Evolutionary conservation across 2,888 invertebrate genomes (phyloP).

Genomic region (Hypomecis punctinalis): DNA sequence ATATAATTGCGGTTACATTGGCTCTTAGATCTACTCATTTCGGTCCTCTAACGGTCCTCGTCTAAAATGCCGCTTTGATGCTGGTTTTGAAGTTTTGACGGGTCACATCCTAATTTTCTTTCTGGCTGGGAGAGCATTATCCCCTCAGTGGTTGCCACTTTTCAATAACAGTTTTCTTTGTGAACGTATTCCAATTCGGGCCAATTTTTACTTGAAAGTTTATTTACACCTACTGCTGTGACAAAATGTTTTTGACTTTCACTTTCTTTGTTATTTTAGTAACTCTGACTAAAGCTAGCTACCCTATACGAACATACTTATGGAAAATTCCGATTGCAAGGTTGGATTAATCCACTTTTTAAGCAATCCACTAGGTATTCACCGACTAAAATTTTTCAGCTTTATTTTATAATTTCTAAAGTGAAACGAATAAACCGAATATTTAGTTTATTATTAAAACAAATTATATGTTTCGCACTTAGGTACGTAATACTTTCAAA

Average conservation of each 20-base stretch:
- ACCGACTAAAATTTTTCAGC: too few relatives aligned
- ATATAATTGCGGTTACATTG: not conserved
- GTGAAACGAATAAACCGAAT: too few relatives aligned
- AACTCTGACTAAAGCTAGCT: too few relatives aligned
- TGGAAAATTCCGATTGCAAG: too few relatives aligned
- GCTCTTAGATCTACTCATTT: not conserved
- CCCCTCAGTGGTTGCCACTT: conserved; percentile 69
- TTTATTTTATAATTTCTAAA: too few relatives aligned
- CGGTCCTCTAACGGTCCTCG: conserved; percentile 17
- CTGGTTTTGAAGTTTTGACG: conserved; percentile 83
- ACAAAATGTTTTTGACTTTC: not conserved
- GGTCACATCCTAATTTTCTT: conserved; percentile 82
- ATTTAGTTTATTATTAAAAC: too few relatives aligned
- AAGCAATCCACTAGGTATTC: too few relatives aligned
- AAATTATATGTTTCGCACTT: too few relatives aligned
- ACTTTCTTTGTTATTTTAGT: too few relatives aligned
- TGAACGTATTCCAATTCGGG: conserved; percentile 69
- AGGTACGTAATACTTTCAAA: too few relatives aligned
- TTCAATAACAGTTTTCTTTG: conserved; percentile 74
- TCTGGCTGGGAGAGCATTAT: conserved; percentile 60
- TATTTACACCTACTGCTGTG: conserved; percentile 18
- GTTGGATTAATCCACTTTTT: too few relatives aligned
- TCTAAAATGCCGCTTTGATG: conserved; percentile 61
- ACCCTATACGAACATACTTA: too few relatives aligned
- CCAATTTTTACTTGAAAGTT: conserved; percentile 41